Conservation (phyloP, 1,140 invertebrate genomes). For the Phthorimaea operculella region DNA sequence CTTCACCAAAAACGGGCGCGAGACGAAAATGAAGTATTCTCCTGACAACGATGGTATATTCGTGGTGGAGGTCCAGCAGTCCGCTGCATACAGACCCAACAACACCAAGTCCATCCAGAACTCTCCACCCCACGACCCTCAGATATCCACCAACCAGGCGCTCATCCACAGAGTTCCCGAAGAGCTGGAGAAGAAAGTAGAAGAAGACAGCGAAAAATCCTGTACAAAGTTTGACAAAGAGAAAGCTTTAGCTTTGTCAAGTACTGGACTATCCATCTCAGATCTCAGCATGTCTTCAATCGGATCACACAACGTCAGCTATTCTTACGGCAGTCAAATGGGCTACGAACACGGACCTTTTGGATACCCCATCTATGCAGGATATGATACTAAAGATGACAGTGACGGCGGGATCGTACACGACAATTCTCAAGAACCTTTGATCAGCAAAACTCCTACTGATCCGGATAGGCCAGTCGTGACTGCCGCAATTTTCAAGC, state of each 20-base stretch:
- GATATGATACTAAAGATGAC: constrained; percentile 69
- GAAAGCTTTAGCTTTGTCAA: constrained; percentile 62
- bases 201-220: constrained; percentile 62
- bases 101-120: constrained; percentile 35
- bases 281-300: constrained; percentile 78
- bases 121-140: constrained; percentile 48
- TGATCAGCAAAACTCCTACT: constrained; percentile 59
- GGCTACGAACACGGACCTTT: constrained; percentile 79
- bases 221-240: constrained; percentile 44
- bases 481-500: constrained; percentile 74
- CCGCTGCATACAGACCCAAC: constrained; percentile 49
- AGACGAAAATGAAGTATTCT: constrained; percentile 76
- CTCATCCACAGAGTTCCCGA: constrained; percentile 68
- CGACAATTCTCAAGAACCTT: constrained; percentile 58
- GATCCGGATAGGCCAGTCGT: constrained; percentile 74
- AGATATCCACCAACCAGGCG: constrained; percentile 68
- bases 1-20: constrained; percentile 73
- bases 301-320: constrained; percentile 75
- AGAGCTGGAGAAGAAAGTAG: constrained; percentile 54
- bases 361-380: constrained; percentile 73
- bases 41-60: constrained; percentile 81
- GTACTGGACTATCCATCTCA: constrained; percentile 80
- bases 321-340: constrained; percentile 80
- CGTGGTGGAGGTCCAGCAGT: constrained; percentile 77
- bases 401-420: constrained; percentile 45